Conservation (phyloP, 2,113 vertebrate genomes). For the Tiliqua scincoides region DNA sequence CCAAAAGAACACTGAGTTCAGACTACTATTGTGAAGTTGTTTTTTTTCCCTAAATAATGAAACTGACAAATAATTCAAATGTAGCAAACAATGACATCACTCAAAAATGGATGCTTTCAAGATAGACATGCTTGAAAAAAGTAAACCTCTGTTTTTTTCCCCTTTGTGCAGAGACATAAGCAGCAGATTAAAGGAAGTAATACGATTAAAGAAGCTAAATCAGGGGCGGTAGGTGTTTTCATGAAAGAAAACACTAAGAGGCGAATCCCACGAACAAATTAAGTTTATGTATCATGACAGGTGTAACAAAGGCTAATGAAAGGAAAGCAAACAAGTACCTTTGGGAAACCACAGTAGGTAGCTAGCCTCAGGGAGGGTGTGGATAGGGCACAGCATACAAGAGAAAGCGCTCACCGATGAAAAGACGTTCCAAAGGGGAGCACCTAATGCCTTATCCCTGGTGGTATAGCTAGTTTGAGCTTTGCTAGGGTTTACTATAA, state of each 20-base stretch:
- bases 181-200: slow-evolving; percentile 43
- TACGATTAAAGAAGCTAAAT: slow-evolving; percentile 11
- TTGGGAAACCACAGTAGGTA: neutral
- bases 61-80: slow-evolving; percentile 21
- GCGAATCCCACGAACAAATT: slow-evolving; percentile 27
- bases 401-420: slow-evolving; percentile 19
- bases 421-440: slow-evolving; percentile 10
- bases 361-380: slow-evolving; percentile 11
- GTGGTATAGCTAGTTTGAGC: slow-evolving; percentile 22
- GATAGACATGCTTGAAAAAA: neutral
- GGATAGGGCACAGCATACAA: slow-evolving; percentile 26
- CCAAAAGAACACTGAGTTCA: neutral
- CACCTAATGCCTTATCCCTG: neutral
- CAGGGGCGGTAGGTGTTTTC: neutral
- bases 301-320: slow-evolving; percentile 32
- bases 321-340: slow-evolving; percentile 19
- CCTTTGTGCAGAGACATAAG: slow-evolving; percentile 3
- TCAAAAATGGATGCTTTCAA: neutral
- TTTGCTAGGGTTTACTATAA: slow-evolving; percentile 26
- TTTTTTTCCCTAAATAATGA: neutral
- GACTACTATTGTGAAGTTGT: neutral
- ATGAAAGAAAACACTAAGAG: slow-evolving; percentile 16
- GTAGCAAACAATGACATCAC: slow-evolving; percentile 12
- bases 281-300: slow-evolving; percentile 37
- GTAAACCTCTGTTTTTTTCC: neutral